Evolutionary conservation across 2,888 invertebrate species (phyloP), one percentile per base, ranked within the genome.

Genomic region (Drosophila anomalata): DNA sequence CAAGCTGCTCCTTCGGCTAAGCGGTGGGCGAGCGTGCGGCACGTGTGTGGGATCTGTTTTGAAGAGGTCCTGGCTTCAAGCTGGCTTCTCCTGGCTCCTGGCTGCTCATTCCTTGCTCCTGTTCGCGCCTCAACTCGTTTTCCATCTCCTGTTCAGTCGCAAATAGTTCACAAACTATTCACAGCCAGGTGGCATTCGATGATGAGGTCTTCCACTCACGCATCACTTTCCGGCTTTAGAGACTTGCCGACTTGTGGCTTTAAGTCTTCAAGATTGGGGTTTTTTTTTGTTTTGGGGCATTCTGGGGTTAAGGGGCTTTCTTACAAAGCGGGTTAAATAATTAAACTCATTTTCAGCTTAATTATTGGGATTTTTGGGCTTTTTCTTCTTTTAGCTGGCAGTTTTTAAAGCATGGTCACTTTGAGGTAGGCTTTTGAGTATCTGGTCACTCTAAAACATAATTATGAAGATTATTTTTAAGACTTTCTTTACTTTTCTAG

Each of bases 11-110:
- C 26, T 46, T 20, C 9, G 50, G 41, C 22, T 59, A 61, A 72
- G 62, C 60, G 53, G 8, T 51, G 46, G 39, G 24, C 20, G 33
- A 36, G 61, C 65, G 51, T 46, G 51, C 48, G 46, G 47, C 77
- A 78, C 61, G 51, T 75, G 75, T 29, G 31, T 14, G 33, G 57
- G 29, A 56, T 44, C 14, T 9, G 26, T 5, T 29, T 9, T 9
- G 8, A 29, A 29, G 29, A 29, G 29, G 29, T 29, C 29, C 29
- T 29, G 29, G 29, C 3, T 29, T 2, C 17, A 1, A 17, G 17
- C 29, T 8, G 8, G 29, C 7, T 14, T 14, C 14, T 29, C 1
- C 29, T 29, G 8, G 8, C 29, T 8, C 26, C 7, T 26, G 7
- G 31, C 17, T 24, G 24, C 31, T 20, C 2, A 0, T 3, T 29